Conservation (phyloP, 2,888 invertebrate species). For the Hyppa rectilinea region DNA sequence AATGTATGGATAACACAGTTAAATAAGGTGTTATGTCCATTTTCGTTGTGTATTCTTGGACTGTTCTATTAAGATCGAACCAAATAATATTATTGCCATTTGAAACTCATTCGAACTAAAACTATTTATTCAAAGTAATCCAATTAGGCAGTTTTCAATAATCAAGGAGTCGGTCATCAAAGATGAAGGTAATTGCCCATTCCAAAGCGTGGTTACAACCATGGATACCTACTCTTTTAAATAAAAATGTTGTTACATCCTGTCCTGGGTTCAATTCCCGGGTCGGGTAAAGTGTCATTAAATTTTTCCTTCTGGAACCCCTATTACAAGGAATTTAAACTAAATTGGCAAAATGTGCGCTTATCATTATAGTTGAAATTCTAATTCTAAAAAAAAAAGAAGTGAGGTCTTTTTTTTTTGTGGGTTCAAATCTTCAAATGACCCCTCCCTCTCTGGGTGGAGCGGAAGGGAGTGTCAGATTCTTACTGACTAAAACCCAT, state of each 20-base stretch:
- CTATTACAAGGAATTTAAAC: no score
- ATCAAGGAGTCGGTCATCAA: neutral
- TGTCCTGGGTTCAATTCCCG: no score
- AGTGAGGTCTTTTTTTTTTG: no score
- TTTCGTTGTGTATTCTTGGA: slow-evolving; percentile 17
- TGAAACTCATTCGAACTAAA: neutral
- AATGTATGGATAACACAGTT: slow-evolving; percentile 21
- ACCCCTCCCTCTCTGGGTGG: no score
- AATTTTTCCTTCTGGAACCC: no score
- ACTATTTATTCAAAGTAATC: neutral
- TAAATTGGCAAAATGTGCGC: no score
- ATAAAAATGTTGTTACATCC: neutral
- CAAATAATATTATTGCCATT: neutral
- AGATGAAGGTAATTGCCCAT: neutral
- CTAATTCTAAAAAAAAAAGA: no score
- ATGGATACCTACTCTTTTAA: neutral
- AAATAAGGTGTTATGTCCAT: slow-evolving; percentile 35
- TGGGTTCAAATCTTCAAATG: no score
- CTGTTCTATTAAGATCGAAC: neutral
- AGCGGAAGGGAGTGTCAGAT: no score
- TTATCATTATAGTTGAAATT: no score
- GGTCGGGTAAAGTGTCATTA: no score
- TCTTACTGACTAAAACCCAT: no score
- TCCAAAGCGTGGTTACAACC: neutral
- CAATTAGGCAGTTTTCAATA: neutral